Evolutionary conservation across 2,797 vertebrate species (phyloP).

Genomic region (Borostomias antarcticus): DNA sequence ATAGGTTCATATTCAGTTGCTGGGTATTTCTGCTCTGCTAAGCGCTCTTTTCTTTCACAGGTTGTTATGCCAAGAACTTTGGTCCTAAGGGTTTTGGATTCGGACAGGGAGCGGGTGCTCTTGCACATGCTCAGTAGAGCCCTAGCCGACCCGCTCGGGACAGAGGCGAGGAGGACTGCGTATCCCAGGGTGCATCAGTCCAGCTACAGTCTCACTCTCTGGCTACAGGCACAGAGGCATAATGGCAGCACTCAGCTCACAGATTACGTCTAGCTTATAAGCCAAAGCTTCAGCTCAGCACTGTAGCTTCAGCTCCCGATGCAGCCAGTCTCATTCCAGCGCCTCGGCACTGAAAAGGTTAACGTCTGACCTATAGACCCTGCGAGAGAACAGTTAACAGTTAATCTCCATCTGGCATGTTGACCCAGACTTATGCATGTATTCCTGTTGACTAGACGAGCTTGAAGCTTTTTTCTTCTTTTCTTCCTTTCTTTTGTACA

Average conservation of each 20-base stretch:
- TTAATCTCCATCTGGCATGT: background rate
- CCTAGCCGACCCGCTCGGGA: constrained; percentile 3
- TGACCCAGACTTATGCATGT: background rate
- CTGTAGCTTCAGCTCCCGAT: no score
- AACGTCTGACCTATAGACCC: background rate
- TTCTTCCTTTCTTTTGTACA: no score
- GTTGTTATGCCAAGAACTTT: constrained; percentile 95
- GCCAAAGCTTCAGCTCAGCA: background rate
- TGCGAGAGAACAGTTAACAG: background rate
- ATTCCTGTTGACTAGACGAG: background rate
- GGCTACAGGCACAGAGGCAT: constrained; percentile 32
- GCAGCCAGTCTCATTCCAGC: no score
- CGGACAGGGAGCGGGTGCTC: constrained; percentile 91
- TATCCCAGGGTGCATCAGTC: constrained; percentile 30
- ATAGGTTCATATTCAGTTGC: no score
- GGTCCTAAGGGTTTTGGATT: constrained; percentile 97
- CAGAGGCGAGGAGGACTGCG: constrained; percentile 19
- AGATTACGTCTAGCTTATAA: constrained; percentile 8
- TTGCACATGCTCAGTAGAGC: constrained; percentile 88
- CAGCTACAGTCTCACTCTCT: constrained; percentile 28
- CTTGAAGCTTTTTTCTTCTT: no score
- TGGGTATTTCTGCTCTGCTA: no score
- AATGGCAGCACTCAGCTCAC: constrained; percentile 8
- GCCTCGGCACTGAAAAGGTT: background rate
- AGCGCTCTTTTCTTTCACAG: constrained; percentile 62